Conservation (phyloP, 2,113 vertebrate genomes). For the Meleagris gallopavo region DNA sequence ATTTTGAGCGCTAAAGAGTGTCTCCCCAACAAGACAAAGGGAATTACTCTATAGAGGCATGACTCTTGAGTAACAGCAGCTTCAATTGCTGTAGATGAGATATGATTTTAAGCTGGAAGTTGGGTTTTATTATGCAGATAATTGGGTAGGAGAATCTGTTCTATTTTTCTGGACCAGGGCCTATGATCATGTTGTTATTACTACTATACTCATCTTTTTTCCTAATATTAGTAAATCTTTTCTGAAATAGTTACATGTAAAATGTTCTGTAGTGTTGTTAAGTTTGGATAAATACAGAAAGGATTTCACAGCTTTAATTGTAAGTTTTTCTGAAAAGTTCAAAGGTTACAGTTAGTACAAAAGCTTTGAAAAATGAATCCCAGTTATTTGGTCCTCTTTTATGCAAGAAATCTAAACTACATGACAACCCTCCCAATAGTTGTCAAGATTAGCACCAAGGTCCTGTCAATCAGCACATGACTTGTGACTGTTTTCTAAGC, state of each 20-base stretch:
- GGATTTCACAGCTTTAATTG: not conserved
- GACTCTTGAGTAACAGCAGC: not conserved
- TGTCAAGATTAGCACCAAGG: not conserved
- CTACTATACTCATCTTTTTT: not conserved
- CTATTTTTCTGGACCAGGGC: not conserved
- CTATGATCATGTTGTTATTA: not conserved
- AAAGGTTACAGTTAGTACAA: constrained; percentile 4
- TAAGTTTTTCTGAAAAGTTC: constrained; percentile 5
- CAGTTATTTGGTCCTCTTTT: not conserved
- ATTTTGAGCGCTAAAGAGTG: not conserved
- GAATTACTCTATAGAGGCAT: not conserved
- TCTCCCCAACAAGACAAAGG: not conserved
- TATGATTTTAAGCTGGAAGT: constrained; percentile 4
- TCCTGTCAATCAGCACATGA: constrained; percentile 29
- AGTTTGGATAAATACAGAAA: not conserved
- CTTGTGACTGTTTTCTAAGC: constrained; percentile 38
- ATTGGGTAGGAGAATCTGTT: not conserved
- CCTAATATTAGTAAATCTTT: not conserved
- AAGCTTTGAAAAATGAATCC: constrained; percentile 9
- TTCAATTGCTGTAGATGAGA: not conserved
- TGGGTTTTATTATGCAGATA: not conserved
- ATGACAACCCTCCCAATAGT: not conserved
- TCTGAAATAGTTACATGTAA: not conserved
- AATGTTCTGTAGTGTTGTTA: not conserved
- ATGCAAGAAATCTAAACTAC: constrained; percentile 1